phyloP scores from a whole-genome alignment of 2,797 vertebrate species.

The Scyliorhinus canicula region DNA sequence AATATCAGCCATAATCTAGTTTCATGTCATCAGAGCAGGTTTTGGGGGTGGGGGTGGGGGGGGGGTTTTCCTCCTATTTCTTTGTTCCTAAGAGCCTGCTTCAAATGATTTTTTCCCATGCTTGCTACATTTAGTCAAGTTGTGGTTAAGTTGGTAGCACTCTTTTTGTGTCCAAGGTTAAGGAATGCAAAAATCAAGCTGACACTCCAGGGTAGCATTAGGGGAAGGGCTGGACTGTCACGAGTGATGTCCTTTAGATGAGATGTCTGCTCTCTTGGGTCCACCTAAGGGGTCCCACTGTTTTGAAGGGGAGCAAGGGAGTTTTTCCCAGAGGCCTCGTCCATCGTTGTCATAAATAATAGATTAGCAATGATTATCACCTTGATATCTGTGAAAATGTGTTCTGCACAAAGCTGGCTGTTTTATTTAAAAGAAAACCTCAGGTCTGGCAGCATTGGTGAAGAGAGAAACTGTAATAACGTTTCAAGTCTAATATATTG shows the following conservation, averaged over 20 bases:
- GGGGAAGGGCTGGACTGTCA: no score
- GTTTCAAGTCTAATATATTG: no score
- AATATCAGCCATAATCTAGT: no score
- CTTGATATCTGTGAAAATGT: background rate
- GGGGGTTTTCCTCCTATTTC: no score
- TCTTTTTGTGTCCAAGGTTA: background rate
- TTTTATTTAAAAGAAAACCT: no score
- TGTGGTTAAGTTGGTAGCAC: background rate
- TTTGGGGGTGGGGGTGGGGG: no score
- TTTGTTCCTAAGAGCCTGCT: background rate
- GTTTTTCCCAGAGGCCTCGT: background rate
- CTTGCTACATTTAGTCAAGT: background rate
- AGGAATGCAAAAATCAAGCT: background rate
- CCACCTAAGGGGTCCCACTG: background rate
- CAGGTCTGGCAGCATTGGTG: no score
- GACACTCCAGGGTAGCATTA: background rate
- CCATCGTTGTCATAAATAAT: background rate
- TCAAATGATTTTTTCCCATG: background rate
- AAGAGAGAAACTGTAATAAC: no score
- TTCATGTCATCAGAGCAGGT: no score
- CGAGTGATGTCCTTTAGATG: background rate
- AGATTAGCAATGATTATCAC: background rate
- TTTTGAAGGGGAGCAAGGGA: background rate
- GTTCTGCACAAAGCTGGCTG: background rate
- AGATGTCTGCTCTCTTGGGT: background rate